A percentile compares a stretch with the other conserved stretches of the same genome.
phyloP scores from a whole-genome alignment of 2,797 vertebrate genomes.

The Columba guinea region DNA sequence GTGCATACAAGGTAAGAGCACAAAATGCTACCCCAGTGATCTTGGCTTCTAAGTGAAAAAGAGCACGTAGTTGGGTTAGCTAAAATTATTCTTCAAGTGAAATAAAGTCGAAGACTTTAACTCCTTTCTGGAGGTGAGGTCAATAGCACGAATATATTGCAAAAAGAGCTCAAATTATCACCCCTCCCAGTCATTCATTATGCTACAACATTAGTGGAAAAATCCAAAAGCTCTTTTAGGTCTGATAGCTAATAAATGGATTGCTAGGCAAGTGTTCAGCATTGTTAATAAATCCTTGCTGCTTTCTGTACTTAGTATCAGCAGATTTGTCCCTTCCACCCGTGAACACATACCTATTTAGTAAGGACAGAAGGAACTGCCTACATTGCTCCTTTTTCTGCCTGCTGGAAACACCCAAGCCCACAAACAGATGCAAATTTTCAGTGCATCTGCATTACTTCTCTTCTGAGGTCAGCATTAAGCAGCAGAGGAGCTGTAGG shows the following conservation, averaged over 20 bases:
- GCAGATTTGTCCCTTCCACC: conserved; percentile 2
- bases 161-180: not conserved
- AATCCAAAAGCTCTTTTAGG: conserved; percentile 12
- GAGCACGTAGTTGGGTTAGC: not conserved
- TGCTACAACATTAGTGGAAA: not conserved
- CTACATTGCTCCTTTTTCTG: not conserved
- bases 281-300: not conserved
- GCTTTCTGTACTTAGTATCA: not conserved
- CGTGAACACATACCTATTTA: not conserved
- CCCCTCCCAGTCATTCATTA: not conserved
- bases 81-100: conserved; percentile 30
- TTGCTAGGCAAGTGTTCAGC: not conserved
- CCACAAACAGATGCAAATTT: not conserved
- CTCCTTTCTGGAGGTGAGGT: not conserved
- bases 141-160: not conserved
- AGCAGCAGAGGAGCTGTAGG: not conserved
- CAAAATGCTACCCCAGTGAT: not conserved
- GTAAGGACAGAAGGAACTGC: conserved; percentile 32
- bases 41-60: conserved; percentile 4
- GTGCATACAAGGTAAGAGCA: not conserved
- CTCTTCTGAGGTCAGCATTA: not conserved
- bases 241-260: conserved; percentile 20
- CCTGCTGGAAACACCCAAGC: not conserved
- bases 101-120: not conserved
- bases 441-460: not conserved